phyloP scores from a whole-genome alignment of 2,113 vertebrate species.

The Sterna hirundo region DNA sequence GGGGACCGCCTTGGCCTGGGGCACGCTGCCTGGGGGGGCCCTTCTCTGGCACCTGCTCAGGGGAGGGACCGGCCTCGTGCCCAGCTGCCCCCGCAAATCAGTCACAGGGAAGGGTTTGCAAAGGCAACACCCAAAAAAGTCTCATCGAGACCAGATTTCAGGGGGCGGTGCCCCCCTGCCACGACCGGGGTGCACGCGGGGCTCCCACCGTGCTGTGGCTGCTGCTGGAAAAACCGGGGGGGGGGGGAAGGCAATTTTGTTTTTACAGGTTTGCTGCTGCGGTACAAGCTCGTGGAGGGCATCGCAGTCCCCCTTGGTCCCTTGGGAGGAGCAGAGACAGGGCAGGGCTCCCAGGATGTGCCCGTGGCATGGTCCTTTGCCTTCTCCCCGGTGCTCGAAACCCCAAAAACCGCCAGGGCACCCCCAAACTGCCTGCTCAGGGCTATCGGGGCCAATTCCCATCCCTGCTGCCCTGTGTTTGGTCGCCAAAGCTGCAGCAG shows the following conservation, averaged over 20 bases:
- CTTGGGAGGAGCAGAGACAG: background rate
- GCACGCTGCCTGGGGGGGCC: background rate
- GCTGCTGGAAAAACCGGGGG: background rate
- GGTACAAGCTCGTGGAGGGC: accelerated
- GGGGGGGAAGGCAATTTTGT: too few species aligned
- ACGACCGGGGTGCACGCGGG: accelerated
- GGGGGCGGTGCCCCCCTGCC: background rate
- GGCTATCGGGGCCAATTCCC: accelerated
- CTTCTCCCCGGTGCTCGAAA: too few species aligned
- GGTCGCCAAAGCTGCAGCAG: background rate
- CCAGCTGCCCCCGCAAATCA: background rate
- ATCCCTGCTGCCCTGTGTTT: accelerated
- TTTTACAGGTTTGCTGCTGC: background rate
- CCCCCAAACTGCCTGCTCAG: background rate
- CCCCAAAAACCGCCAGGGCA: accelerated
- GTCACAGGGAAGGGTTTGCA: background rate
- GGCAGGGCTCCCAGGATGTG: background rate
- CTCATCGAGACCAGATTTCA: accelerated
- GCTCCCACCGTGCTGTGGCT: background rate
- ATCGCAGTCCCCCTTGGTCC: accelerated
- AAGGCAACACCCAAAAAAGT: background rate
- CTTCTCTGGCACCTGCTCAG: background rate
- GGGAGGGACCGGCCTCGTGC: background rate
- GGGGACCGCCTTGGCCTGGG: background rate
- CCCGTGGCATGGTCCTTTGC: accelerated